phyloP scores from a whole-genome alignment of 2,797 vertebrate species.

The Semaprochilodus insignis region DNA sequence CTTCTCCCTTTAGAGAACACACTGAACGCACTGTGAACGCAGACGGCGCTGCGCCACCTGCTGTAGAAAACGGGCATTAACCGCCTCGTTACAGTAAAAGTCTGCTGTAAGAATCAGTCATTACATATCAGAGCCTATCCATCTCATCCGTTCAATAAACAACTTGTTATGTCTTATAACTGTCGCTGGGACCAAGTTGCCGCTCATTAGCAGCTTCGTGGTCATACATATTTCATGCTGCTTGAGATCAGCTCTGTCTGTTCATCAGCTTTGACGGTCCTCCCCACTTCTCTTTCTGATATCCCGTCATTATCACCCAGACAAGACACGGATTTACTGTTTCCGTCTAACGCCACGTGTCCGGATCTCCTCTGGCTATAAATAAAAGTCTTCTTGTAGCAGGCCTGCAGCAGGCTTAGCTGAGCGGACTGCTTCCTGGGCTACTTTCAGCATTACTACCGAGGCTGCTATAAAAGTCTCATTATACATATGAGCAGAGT shows the following conservation, averaged over 20 bases:
- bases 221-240: slow-evolving; percentile 63
- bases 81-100: neutral
- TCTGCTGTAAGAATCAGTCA: neutral
- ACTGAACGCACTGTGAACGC: too few relatives aligned
- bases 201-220: slow-evolving; percentile 49
- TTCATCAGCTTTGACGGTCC: slow-evolving; percentile 53
- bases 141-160: slow-evolving; percentile 26
- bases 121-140: slow-evolving; percentile 1
- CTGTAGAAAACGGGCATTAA: neutral
- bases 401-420: slow-evolving; percentile 4
- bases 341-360: slow-evolving; percentile 64
- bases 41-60: slow-evolving; percentile 8
- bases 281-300: slow-evolving; percentile 55
- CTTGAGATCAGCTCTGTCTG: slow-evolving; percentile 45
- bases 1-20: neutral
- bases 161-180: slow-evolving; percentile 15
- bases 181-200: slow-evolving; percentile 42
- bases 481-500: neutral
- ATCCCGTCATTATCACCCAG: slow-evolving; percentile 60
- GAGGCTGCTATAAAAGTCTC: neutral
- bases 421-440: neutral
- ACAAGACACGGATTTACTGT: slow-evolving; percentile 55
- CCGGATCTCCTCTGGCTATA: slow-evolving; percentile 52
- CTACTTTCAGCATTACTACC: too few relatives aligned
- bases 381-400: slow-evolving; percentile 53